Base-by-base conservation (phyloP, 2,888 invertebrate species). In the Stenodera caucasica region DNA sequence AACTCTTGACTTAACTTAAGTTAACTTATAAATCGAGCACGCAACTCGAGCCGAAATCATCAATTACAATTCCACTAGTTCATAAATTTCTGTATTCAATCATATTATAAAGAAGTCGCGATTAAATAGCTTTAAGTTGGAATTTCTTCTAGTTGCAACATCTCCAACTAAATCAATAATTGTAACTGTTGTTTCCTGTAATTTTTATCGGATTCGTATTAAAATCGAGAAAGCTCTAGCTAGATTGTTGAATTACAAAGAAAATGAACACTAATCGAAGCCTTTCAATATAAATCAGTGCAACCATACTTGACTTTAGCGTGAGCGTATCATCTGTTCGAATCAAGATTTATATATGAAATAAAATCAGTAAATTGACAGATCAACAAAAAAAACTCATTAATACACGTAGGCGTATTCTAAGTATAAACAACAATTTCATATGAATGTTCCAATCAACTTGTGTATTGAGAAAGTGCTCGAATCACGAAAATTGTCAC, bases 201-300 rank as follows among this genome's bases (percentile, higher is more conserved):
- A 15, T 40, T 40, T 40, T 18, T 40, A 18, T 40, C 15, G 9
- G 18, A 40, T 18, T 14, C 14, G n/a, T 14, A 35, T 35, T 14
- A 9, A 30, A 30, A 30, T n/a, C n/a, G n/a, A n/a, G n/a, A n/a
- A n/a, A n/a, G n/a, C n/a, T n/a, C n/a, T n/a, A n/a, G n/a, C n/a
- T n/a, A n/a, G n/a, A n/a, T n/a, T n/a, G n/a, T n/a, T n/a, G n/a
- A n/a, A n/a, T n/a, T 45, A 21, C 21, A 1, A 21, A 45, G 40
- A 45, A 21, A 21, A 21, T 45, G 18, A 2, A 45, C 18, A 21
- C 21, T 40, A 40, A 40, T 15, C 15, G 15, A 8, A 15, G 18
- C 18, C 37, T 40, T 21, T 45, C 45, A 45, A 45, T 45, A 45
- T 45, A 45, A 45, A 45, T 45, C 45, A 45, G 11, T 45, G 45